Evolutionary conservation across 2,113 vertebrate genomes (phyloP), one percentile per base, ranked within the genome.

Genomic region (Elephantulus edwardii): DNA sequence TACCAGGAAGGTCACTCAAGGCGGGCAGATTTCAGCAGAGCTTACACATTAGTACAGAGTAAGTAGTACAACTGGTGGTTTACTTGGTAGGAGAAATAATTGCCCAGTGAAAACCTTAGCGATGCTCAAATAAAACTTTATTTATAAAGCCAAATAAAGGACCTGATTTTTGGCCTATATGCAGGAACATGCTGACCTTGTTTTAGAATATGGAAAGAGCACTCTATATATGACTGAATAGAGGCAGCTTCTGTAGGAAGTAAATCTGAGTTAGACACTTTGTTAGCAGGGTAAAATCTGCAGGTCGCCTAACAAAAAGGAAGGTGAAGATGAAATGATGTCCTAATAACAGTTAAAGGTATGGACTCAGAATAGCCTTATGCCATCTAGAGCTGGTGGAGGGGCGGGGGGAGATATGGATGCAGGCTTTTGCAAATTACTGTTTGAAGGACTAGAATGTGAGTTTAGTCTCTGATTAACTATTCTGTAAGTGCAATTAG

Each of bases 401-500:
- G 2, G 16, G 48, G 42, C 38, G 3, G 42, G 62, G 3, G 3
- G 8, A 11, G 54, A 10, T 4, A 28, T 8, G 17, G 16, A 11
- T 54, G 6, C 22, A 28, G 54, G 20, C 54, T 56, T 90, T 44
- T 8, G 16, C 35, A 72, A 60, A 48, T 38, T 74, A 22, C 6
- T 5, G 46, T 68, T 75, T 80, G n/a, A 81, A 42, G 54, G 19
- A 11, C 26, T 1, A 33, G 42, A 50, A 64, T 74, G 30, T 38
- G 11, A 66, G 77, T 48, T 44, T 66, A 50, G 72, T 72, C 11
- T 82, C 52, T 86, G 66, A 85, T 71, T 26, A 68, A 22, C 2
- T 68, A 28, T n/a, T 71, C 26, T 54, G n/a, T 84, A 90, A 58
- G 12, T 75, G 68, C 94, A 72, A n/a, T 46, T 44, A n/a, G 28